Percentiles rank a stretch among this genome's conserved stretches.
phyloP scores from a whole-genome alignment of 2,113 vertebrate species.

The Rynchops niger region DNA sequence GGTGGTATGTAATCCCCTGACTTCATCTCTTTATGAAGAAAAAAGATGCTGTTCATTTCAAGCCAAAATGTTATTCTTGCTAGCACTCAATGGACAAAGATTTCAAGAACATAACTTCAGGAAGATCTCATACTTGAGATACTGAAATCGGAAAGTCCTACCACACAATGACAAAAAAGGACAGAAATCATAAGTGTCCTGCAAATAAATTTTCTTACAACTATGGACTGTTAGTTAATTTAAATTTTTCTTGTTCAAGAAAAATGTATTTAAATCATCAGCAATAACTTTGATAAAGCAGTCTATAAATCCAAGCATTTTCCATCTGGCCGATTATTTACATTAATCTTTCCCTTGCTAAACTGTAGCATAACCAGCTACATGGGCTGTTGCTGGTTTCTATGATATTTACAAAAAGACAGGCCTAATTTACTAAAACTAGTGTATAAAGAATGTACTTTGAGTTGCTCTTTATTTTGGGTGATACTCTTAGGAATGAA shows the following conservation, averaged over 20 bases:
- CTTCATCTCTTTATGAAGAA: not conserved
- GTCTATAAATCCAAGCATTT: not conserved
- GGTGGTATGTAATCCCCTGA: not conserved
- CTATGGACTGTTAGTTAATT: not conserved
- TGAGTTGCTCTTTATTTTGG: not conserved
- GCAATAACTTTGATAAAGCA: not conserved
- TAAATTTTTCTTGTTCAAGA: not conserved
- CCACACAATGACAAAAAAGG: not conserved
- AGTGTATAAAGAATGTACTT: not conserved
- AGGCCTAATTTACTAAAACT: not conserved
- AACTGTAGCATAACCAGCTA: not conserved
- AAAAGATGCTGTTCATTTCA: not conserved
- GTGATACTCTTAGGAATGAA: not conserved
- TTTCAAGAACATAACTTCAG: not conserved
- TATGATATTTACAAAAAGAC: not conserved
- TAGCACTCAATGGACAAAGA: not conserved
- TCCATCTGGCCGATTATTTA: not conserved
- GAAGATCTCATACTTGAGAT: not conserved
- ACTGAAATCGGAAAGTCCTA: not conserved
- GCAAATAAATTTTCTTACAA: not conserved
- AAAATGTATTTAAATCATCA: not conserved
- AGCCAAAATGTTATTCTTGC: not conserved
- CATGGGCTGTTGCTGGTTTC: not conserved
- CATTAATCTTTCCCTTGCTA: not conserved
- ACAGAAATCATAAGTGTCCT: not conserved